These are phyloP conservation scores for Sebastes melanostomus DNA, from an alignment of 2,797 vertebrate genomes.

Conservation along the genomic window DNA sequence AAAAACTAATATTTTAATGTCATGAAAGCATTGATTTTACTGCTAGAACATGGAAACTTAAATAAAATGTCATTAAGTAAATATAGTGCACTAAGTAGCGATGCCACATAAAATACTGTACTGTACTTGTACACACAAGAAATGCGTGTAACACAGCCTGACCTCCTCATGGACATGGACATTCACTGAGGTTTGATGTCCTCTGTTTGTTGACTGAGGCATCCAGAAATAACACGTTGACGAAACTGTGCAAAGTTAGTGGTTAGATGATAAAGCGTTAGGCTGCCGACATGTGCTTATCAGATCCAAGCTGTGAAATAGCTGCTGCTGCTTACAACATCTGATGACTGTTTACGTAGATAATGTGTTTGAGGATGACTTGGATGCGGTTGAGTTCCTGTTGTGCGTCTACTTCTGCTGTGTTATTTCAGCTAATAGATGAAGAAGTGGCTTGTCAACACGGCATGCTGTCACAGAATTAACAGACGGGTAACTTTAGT, in stretches of 20 bases:
- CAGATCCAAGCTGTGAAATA: slow-evolving; percentile 45
- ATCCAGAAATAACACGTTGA: slow-evolving; percentile 32
- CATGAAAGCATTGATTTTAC: neutral
- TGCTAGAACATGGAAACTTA: neutral
- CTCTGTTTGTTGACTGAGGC: neutral
- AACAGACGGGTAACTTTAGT: neutral
- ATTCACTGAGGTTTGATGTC: neutral
- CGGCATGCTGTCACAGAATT: neutral
- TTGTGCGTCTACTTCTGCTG: neutral
- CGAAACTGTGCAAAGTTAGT: slow-evolving; percentile 4
- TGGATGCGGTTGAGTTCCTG: neutral
- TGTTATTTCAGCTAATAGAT: slow-evolving; percentile 3
- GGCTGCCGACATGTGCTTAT: slow-evolving; percentile 52
- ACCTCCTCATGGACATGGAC: neutral
- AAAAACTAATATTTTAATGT: neutral
- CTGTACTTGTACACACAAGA: neutral
- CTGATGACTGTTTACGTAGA: slow-evolving; percentile 39
- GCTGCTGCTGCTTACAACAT: slow-evolving; percentile 16
- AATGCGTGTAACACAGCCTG: neutral
- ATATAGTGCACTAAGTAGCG: neutral
- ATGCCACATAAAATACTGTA: neutral
- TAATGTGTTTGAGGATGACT: slow-evolving; percentile 18
- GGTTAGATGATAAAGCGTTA: slow-evolving; percentile 26
- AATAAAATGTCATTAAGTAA: neutral
- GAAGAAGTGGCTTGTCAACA: neutral